These are phyloP conservation scores for Genyomyrus donnyi DNA, from an alignment of 2,113 vertebrate species.

Conservation along the genomic window DNA sequence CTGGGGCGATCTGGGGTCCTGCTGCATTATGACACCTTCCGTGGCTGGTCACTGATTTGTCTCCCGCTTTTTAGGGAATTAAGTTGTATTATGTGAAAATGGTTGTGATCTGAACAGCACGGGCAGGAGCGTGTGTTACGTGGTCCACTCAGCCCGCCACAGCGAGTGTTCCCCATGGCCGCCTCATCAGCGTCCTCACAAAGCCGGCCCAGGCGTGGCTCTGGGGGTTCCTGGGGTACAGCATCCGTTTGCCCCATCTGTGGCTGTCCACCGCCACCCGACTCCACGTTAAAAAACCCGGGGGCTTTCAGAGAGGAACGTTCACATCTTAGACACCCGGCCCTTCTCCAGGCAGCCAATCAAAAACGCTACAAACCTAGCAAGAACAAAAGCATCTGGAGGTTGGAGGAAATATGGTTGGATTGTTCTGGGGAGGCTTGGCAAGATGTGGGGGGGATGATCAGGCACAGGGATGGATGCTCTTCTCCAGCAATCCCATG, in stretches of 20 bases:
- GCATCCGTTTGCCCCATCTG: constrained; percentile 83
- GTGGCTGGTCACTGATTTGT: constrained; percentile 75
- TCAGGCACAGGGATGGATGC: not conserved
- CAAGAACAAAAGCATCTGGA: not conserved
- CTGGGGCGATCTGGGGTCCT: constrained; percentile 74
- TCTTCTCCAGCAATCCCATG: not conserved
- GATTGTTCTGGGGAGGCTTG: constrained; percentile 26
- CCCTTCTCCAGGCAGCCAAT: constrained; percentile 65
- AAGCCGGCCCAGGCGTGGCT: constrained; percentile 72
- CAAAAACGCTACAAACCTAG: constrained; percentile 42
- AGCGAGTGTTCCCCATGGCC: constrained; percentile 79
- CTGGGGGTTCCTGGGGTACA: constrained; percentile 70
- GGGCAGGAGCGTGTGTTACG: constrained; percentile 87
- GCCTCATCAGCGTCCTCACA: constrained; percentile 90
- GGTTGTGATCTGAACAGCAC: constrained; percentile 96
- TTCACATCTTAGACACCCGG: not conserved
- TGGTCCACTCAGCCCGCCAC: constrained; percentile 75
- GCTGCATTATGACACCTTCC: constrained; percentile 80
- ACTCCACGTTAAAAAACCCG: constrained; percentile 53
- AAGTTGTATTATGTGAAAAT: constrained; percentile 93
- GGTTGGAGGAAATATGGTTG: not conserved
- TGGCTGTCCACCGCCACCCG: constrained; percentile 43
- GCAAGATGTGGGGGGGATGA: constrained; percentile 48
- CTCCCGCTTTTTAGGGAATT: constrained; percentile 88
- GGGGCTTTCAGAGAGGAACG: not conserved